phyloP scores from a whole-genome alignment of 2,888 invertebrate species.

The Cheilosia pagana region DNA sequence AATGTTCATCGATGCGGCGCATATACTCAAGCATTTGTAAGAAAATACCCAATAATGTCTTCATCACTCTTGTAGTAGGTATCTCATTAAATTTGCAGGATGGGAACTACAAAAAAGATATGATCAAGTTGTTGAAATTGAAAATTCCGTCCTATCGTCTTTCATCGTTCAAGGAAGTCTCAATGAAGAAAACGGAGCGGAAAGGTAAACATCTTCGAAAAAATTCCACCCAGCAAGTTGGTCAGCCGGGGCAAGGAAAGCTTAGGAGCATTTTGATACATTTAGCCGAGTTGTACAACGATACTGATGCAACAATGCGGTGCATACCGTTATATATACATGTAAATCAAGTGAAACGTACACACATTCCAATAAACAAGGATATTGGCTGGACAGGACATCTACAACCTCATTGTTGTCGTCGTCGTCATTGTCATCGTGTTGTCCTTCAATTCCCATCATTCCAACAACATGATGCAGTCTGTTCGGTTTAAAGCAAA shows the following conservation, averaged over 20 bases:
- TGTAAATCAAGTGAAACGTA: slow-evolving; percentile 11
- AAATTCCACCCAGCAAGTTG: slow-evolving; percentile 6
- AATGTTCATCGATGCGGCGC: background rate
- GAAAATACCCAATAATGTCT: slow-evolving; percentile 35
- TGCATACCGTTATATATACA: slow-evolving; percentile 22
- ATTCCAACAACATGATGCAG: slow-evolving; percentile 37
- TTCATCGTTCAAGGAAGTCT: slow-evolving; percentile 4
- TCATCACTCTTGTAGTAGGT: slow-evolving; percentile 16
- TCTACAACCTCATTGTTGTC: background rate
- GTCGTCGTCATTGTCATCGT: slow-evolving; percentile 9
- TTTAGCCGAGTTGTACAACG: slow-evolving; percentile 2
- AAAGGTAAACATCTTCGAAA: slow-evolving; percentile 5
- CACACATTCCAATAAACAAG: slow-evolving; percentile 30
- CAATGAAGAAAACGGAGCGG: background rate
- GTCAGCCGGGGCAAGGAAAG: slow-evolving; percentile 11
- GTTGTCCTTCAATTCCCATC: slow-evolving; percentile 21
- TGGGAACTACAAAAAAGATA: background rate
- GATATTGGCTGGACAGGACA: slow-evolving; percentile 29
- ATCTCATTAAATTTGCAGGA: slow-evolving; percentile 37
- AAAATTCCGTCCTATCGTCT: slow-evolving; percentile 29
- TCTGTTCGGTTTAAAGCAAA: slow-evolving; percentile 54
- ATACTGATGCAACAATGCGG: slow-evolving; percentile 30
- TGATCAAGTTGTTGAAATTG: slow-evolving; percentile 38
- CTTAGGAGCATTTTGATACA: slow-evolving; percentile 7
- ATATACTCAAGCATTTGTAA: background rate